Evolutionary conservation across 2,888 invertebrate genomes (phyloP), one percentile per base, ranked within the genome.

Genomic region (Spatulosminthurus flaviceps): DNA sequence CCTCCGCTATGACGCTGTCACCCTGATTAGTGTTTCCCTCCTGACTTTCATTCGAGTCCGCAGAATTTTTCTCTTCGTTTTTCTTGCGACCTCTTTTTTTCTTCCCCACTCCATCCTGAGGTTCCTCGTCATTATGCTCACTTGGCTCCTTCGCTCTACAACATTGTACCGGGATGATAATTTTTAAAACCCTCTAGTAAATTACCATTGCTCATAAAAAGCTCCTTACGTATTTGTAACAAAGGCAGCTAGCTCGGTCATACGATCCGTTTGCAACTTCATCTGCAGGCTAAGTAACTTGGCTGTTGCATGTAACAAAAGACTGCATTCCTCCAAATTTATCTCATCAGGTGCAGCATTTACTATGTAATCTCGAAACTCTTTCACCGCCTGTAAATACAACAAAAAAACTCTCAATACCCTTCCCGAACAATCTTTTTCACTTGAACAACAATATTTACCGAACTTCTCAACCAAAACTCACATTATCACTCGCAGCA

Each of bases 291-390:
- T 41, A 28, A 78, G 61, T 29, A 78, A 24, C 22, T 73, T 78
- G 4, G 78, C 64, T 1, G 72, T 60, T 16, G 78, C 26, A 19
- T 60, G 61, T 7, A 78, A 34, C 7, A 78, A 41, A 13, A 78
- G 26, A 24, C 72, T 72, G 26, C 78, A 73, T 26, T 78, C 78
- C 42, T 78, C 78, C 64, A 78, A 42, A 41, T 78, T 78, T 9
- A 78, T 72, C 7, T 64, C 78, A 1, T 72, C 42, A 19, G 72
- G 60, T 22, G 43, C 19, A 9, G 78, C 34, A 42, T 34, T 73
- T 1, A 43, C 2, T 11, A 78, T 41, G 24, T 60, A 78, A 22
- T 78, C 60, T n/a, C 60, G 66, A 21, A 78, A 78, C 26, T 41
- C 61, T 60, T 41, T 26, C 21, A 78, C 61, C 4, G 72, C 72